Evolutionary conservation across 1,140 invertebrate genomes (phyloP), one percentile per base, ranked within the genome.

Genomic region (Calliopsis andreniformis): DNA sequence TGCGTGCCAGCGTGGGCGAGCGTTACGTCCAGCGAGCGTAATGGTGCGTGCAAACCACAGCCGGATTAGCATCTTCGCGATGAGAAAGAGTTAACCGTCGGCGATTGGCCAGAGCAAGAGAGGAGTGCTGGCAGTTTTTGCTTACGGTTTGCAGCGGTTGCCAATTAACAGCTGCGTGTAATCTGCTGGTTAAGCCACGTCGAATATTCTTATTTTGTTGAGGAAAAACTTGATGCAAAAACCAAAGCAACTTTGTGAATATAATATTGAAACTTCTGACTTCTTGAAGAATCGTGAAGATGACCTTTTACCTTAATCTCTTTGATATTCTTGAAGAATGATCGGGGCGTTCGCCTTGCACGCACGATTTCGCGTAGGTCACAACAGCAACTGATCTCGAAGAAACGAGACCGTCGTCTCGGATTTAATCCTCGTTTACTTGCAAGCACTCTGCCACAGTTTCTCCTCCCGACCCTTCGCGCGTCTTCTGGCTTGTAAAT

Each of bases 391-490:
- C 71, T 61, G 76, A 71, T 75, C 72, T 61, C 77, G 78, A 63
- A 73, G 67, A 82, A 83, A 78, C 66, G 77, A 49, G 69, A 79
- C 75, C 66, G 81, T 82, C 85, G 80, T 84, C 83, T 86, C 77
- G 64, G 83, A 87, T 88, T 88, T 87, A 87, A 89, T 88, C 72
- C 87, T 86, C 87, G 83, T 88, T 88, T 86, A 87, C 84, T 84
- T 84, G 82, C 79, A 66, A 87, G 69, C 75, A 64, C 56, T 18
- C 53, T n/a, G 16, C 18, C 35, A 6, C 25, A 25, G 47, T 16
- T 8, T 42, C 45, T 80, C 80, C 80, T 79, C 53, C 47, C 10
- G 25, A 32, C 43, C 25, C 47, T 32, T 64, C 45, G 59, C 49
- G 42, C 56, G 45, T 47, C 71, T 71, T 66, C 51, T 64, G 55